Percentiles rank a stretch among this genome's conserved stretches.
These are phyloP conservation scores for Porites lutea DNA, from an alignment of 64 coral and sea anemone species.

Conservation along the genomic window DNA sequence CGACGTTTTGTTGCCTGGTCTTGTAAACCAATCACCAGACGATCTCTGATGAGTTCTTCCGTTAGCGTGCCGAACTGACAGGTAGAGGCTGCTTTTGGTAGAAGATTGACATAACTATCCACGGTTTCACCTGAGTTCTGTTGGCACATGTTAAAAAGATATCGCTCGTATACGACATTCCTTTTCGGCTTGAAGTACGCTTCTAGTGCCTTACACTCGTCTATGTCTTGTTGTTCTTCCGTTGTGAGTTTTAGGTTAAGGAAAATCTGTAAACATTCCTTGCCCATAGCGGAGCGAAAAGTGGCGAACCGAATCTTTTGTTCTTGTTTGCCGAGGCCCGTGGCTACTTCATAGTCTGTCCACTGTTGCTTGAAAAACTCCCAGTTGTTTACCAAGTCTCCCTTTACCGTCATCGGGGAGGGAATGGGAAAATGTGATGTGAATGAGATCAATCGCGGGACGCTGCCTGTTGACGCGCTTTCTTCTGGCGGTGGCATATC, in stretches of 20 bases:
- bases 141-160: conserved; percentile 40
- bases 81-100: conserved; percentile 54
- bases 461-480: too few species aligned
- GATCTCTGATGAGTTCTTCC: conserved; percentile 68
- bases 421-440: conserved; percentile 26
- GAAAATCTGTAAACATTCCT: conserved; percentile 46
- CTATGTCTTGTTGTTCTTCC: conserved; percentile 2
- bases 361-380: conserved; percentile 54
- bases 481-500: too few species aligned
- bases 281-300: conserved; percentile 37
- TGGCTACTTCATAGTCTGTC: conserved; percentile 50
- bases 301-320: conserved; percentile 36
- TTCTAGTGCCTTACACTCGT: too few species aligned
- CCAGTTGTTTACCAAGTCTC: conserved; percentile 47
- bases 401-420: conserved; percentile 18
- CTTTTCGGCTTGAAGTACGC: conserved; percentile 67
- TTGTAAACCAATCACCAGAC: conserved; percentile 45
- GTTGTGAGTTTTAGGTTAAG: conserved; percentile 4
- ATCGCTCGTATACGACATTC: conserved; percentile 59
- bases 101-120: conserved; percentile 61
- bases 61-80: conserved; percentile 64
- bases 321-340: conserved; percentile 39
- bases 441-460: too few species aligned
- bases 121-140: conserved; percentile 33
- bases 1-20: conserved; percentile 37